Evolutionary conservation across 1,140 invertebrate species (phyloP).

Genomic region (Epicauta chinensis): DNA sequence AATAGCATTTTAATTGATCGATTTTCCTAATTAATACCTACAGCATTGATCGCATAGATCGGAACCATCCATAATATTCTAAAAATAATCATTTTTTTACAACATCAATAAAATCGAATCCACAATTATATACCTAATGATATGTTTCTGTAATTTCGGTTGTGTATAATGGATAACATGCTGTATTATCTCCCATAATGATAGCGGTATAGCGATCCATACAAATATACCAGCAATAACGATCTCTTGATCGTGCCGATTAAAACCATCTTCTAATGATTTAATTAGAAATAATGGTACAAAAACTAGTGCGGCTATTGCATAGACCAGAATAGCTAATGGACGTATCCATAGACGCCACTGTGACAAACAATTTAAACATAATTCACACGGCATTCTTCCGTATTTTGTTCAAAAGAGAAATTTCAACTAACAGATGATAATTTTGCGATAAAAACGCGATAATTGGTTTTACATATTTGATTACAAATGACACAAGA

Average conservation of each 20-base stretch:
- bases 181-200: constrained; percentile 90
- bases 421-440: no score
- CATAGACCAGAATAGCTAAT: constrained; percentile 71
- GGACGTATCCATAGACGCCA: constrained; percentile 89
- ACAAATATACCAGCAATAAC: constrained; percentile 88
- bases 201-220: constrained; percentile 82
- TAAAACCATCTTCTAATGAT: constrained; percentile 65
- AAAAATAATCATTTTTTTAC: constrained; percentile 39
- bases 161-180: constrained; percentile 92
- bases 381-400: constrained; percentile 3
- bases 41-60: constrained; percentile 91
- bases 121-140: constrained; percentile 65
- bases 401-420: no score
- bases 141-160: constrained; percentile 88
- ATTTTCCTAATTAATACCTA: constrained; percentile 49
- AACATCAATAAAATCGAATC: background rate
- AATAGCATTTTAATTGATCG: constrained; percentile 9
- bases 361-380: constrained; percentile 39
- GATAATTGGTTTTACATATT: no score
- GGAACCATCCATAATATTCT: constrained; percentile 98
- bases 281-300: constrained; percentile 74
- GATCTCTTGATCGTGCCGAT: constrained; percentile 67
- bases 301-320: constrained; percentile 71
- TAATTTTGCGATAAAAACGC: no score
- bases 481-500: no score